phyloP scores from a whole-genome alignment of 2,797 vertebrate species.

The Bradypodion ventrale region DNA sequence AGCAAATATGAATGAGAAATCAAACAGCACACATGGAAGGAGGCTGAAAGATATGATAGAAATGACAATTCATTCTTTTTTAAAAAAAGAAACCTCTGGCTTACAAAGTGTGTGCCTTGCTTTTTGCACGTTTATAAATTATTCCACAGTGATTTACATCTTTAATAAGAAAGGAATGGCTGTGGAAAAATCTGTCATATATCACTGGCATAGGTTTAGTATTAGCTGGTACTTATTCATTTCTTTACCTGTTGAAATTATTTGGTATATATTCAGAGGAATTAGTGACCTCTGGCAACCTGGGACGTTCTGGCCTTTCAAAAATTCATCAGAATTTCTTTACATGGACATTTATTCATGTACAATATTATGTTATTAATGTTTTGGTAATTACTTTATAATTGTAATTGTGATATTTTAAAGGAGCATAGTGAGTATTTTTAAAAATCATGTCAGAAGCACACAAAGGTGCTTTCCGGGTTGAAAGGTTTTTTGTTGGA shows the following conservation, averaged over 20 bases:
- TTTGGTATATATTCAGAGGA: constrained; percentile 53
- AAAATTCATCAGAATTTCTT: constrained; percentile 22
- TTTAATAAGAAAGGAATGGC: constrained; percentile 58
- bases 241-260: constrained; percentile 46
- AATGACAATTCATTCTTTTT: background rate
- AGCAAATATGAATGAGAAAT: background rate
- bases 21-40: background rate
- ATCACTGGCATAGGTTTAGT: constrained; percentile 43
- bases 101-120: constrained; percentile 21
- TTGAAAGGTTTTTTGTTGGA: too few species aligned
- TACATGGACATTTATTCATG: background rate
- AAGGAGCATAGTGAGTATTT: too few species aligned
- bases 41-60: background rate
- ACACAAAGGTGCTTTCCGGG: too few species aligned
- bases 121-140: constrained; percentile 44
- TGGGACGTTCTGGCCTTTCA: constrained; percentile 18
- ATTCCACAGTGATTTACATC: constrained; percentile 52
- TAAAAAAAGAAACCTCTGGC: background rate
- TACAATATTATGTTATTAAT: background rate
- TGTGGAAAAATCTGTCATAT: constrained; percentile 41
- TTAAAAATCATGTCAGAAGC: too few species aligned
- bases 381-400: too few species aligned
- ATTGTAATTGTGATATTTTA: too few species aligned
- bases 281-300: constrained; percentile 34
- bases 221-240: constrained; percentile 28